phyloP scores from a whole-genome alignment of 2,113 vertebrate species.

The Anhinga anhinga region DNA sequence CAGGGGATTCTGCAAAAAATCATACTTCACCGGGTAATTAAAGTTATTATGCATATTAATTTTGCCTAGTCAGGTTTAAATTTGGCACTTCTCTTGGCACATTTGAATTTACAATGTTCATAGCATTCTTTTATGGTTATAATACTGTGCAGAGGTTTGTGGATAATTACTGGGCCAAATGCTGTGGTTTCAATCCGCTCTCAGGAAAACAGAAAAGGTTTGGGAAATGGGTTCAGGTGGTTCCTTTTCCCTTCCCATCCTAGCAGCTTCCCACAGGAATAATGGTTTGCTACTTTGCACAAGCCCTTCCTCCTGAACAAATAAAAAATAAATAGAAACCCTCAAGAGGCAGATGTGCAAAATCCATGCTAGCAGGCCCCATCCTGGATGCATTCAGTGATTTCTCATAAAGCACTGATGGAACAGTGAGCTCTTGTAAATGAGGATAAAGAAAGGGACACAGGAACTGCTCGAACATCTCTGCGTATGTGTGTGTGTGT shows the following conservation, averaged over 20 bases:
- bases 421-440: background rate
- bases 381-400: background rate
- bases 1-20: background rate
- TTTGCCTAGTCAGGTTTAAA: slow-evolving; percentile 52
- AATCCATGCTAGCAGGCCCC: rapidly evolving
- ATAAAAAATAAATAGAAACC: background rate
- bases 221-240: background rate
- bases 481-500: background rate
- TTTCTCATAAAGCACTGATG: background rate
- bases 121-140: background rate
- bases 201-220: background rate
- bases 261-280: background rate
- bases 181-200: background rate
- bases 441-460: background rate
- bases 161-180: background rate
- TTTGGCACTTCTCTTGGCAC: background rate
- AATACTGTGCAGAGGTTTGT: background rate
- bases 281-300: background rate
- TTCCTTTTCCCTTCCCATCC: background rate
- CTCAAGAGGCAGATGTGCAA: background rate
- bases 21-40: background rate
- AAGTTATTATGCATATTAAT: slow-evolving; percentile 28
- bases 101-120: background rate
- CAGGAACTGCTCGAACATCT: background rate
- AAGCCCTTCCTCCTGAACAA: background rate